These are phyloP conservation scores for Pao palembangensis DNA, from an alignment of 2,113 vertebrate species.

Conservation along the genomic window DNA sequence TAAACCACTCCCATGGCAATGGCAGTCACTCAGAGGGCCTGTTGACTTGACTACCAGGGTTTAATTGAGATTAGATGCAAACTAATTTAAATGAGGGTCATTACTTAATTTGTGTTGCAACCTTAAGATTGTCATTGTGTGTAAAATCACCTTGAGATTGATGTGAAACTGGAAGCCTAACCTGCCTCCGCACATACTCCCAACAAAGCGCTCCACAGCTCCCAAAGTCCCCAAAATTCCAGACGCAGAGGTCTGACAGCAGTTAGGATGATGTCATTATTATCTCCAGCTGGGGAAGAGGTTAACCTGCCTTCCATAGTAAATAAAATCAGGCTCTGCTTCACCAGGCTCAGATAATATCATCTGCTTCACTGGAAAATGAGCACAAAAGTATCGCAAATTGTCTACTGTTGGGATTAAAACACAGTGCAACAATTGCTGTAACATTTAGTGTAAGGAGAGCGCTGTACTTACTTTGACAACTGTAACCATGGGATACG, in stretches of 20 bases:
- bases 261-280: constrained; percentile 54
- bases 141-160: neutral
- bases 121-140: constrained; percentile 2
- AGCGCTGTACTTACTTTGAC: too few relatives aligned
- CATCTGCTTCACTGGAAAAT: constrained; percentile 7
- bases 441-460: too few relatives aligned
- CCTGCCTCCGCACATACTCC: neutral
- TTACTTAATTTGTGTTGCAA: constrained; percentile 7
- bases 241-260: constrained; percentile 40
- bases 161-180: neutral
- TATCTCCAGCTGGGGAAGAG: constrained; percentile 59
- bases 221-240: constrained; percentile 10
- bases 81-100: constrained; percentile 19
- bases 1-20: constrained; percentile 66
- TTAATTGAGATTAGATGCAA: constrained; percentile 47
- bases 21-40: constrained; percentile 37
- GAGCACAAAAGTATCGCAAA: neutral
- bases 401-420: neutral
- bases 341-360: neutral
- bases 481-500: too few relatives aligned
- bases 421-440: neutral
- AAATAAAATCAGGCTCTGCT: constrained; percentile 34
- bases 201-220: neutral
- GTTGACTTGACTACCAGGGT: constrained; percentile 57
- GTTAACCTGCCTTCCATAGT: constrained; percentile 56